Percentiles rank a stretch among this genome's conserved stretches.
These are phyloP conservation scores for Philantomba maxwellii DNA, from an alignment of 2,113 vertebrate species.

Conservation along the genomic window DNA sequence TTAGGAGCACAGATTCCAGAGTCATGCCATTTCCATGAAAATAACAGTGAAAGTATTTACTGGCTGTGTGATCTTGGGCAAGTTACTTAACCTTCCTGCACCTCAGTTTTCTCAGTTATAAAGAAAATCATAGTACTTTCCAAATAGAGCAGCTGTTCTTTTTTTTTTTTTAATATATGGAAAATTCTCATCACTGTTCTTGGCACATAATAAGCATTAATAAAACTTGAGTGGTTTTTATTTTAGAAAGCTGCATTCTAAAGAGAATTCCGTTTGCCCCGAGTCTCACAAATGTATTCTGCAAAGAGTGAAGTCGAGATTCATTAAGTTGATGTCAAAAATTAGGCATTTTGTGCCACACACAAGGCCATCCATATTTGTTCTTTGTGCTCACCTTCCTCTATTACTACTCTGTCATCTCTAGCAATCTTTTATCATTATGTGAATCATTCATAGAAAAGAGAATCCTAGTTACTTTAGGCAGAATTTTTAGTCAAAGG, in stretches of 20 bases:
- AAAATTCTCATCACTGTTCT: background rate
- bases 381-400: background rate
- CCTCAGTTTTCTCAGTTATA: background rate
- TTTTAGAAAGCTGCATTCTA: background rate
- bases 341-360: background rate
- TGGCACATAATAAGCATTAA: background rate
- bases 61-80: background rate
- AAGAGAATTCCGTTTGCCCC: background rate
- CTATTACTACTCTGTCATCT: background rate
- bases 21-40: background rate
- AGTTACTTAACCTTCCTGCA: background rate
- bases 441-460: background rate
- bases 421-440: background rate
- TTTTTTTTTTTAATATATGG: background rate
- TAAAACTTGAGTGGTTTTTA: background rate
- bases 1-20: background rate
- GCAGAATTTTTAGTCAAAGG: background rate
- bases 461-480: background rate
- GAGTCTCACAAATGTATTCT: background rate
- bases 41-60: background rate
- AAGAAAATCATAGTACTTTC: background rate
- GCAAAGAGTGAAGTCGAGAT: background rate
- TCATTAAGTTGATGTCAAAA: background rate
- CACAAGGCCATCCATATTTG: background rate
- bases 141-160: background rate